Evolutionary conservation across 2,113 vertebrate genomes (phyloP), one percentile per base, ranked within the genome.

Genomic region (Pangasianodon gigas): DNA sequence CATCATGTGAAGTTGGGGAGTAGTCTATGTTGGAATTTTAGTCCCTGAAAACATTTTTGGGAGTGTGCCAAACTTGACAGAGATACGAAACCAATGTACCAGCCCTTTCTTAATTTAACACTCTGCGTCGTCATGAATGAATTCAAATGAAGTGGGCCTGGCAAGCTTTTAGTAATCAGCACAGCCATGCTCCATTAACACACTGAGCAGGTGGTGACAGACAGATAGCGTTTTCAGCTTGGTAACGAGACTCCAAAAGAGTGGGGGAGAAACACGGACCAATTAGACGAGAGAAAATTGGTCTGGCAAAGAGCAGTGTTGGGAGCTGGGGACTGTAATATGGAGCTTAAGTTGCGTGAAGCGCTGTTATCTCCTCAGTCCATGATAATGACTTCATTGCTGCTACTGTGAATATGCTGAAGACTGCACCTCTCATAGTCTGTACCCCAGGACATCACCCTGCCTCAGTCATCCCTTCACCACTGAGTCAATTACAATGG

Each of bases 301-400:
- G 67, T 89, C 85, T 91, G 84, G 62, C 24, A 14, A 51, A 65
- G 89, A 92, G 89, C 87, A 87, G 46, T 2, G 75, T 6, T 2
- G 29, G 41, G 81, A 0, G 52, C 58, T 46, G 37, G 65, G 37
- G 51, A 26, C 56, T 26, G 87, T 88, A 88, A 88, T 85, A 84
- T 81, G 58, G 41, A 81, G 87, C 32, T 89, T 26, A 58, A 77
- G 18, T 29, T 79, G 89, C 58, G 56, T 74, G 62, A 93, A 93
- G 94, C 91, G 0, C 89, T 24, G 91, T 95, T 95, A 95, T 96
- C 95, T 95, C 80, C 86, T 91, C 90, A 52, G 24, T 91, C 90
- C 93, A 91, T 90, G 91, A 94, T 95, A 95, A 93, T 95, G 93
- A 93, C 94, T 93, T 94, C 88, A 87, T 91, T 93, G 90, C 91